phyloP scores from a whole-genome alignment of 2,888 invertebrate species.

The Melinopterus prodromus region DNA sequence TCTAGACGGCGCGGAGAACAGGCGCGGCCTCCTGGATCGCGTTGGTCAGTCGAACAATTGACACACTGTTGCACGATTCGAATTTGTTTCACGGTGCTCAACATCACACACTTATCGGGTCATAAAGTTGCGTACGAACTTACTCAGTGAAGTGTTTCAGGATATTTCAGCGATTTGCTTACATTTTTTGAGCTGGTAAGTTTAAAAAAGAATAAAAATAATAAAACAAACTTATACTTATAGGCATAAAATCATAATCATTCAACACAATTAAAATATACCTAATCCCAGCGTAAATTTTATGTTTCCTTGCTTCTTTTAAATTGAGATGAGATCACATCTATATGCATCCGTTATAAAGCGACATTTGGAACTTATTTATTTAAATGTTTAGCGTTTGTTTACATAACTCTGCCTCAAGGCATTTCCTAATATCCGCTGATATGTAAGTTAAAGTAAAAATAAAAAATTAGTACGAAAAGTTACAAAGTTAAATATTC shows the following conservation, averaged over 20 bases:
- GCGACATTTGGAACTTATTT: background rate
- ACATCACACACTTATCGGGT: background rate
- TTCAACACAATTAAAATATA: background rate
- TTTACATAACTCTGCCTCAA: background rate
- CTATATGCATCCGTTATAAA: background rate
- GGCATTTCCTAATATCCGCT: background rate
- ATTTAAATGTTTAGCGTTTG: background rate
- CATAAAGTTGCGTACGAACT: background rate
- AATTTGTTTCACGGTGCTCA: conserved; percentile 11
- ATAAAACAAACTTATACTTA: background rate
- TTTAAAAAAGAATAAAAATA: background rate
- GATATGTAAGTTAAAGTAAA: background rate
- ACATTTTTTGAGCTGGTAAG: background rate
- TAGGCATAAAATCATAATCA: background rate
- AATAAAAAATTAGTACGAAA: background rate
- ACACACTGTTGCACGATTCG: conserved; percentile 12
- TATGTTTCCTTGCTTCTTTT: background rate
- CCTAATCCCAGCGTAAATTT: background rate
- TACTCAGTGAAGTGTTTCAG: background rate
- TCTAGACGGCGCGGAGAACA: conserved; percentile 27
- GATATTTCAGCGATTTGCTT: background rate
- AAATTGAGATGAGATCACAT: background rate
- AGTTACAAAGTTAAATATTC: background rate
- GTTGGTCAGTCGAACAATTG: conserved; percentile 20
- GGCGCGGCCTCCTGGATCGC: conserved; percentile 27